Base-by-base conservation (phyloP, 2,113 vertebrate species). In the Leptosomus discolor region DNA sequence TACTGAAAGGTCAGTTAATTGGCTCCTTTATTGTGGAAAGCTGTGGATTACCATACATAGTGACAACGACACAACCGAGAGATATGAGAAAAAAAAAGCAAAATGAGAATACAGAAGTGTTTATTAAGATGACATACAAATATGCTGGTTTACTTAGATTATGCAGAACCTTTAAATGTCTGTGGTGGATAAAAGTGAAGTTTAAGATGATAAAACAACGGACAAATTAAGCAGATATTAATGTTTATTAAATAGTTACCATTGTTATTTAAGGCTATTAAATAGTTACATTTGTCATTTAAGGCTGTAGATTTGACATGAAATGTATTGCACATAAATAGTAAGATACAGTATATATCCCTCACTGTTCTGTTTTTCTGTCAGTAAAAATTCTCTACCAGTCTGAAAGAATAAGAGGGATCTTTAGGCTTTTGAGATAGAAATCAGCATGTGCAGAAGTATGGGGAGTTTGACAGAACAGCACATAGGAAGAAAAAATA, bases 201-300 rank as follows among this genome's bases (percentile, higher is more conserved):
- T 76, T 85, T 79, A 57, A 68, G 57, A 65, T 73, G 34, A 79
- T 71, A 56, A 93, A 96, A 90, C 57, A 85, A 82, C 69, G 67
- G 71, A 87, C 54, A 87, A 90, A 74, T 74, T 12, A 92, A 88
- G 37, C 5, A 88, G 60, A 85, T 58, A 69, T 37, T 74, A 54
- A 65, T 63, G n/a, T 90, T 94, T 94, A 92, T 93, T 93, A 83
- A 92, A 82, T n/a, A 79, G 54, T 88, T 65, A 87, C 14, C 56
- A 51, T 79, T 92, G 46, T 76, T 43, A 69, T 45, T 61, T 79
- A 94, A 84, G 54, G 73, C 36, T 79, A 85, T 79, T 89, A 63
- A 88, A 68, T 56, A 56, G 34, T 88, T 74, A 70, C 17, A 90
- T 79, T 94, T 95, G 81, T 81, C 37, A 85, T 57, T 76, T 94